Percentiles rank a stretch among this genome's conserved stretches.
These are phyloP conservation scores for Camptogramma bilineatum DNA, from an alignment of 2,888 invertebrate species.

Conservation along the genomic window DNA sequence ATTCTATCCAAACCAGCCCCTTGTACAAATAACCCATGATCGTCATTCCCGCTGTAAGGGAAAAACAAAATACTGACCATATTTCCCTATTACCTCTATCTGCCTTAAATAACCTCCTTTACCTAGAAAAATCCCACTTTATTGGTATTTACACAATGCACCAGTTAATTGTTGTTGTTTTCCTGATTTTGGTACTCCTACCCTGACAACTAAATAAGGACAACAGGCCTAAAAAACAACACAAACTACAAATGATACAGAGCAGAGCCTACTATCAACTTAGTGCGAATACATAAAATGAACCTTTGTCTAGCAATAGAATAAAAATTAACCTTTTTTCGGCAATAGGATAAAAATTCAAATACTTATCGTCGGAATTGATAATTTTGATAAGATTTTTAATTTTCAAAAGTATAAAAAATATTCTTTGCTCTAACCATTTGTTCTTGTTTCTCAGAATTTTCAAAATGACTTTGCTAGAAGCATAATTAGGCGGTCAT, in stretches of 20 bases:
- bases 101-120: no score
- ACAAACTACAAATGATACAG: background rate
- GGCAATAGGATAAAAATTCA: no score
- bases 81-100: no score
- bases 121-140: background rate
- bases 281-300: background rate
- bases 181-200: background rate
- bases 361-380: no score
- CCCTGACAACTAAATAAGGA: background rate
- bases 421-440: background rate
- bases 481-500: background rate
- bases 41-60: no score
- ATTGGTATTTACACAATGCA: background rate
- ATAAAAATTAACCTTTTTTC: background rate
- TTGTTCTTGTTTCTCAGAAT: constrained; percentile 4
- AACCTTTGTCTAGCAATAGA: background rate
- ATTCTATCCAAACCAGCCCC: no score
- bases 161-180: background rate
- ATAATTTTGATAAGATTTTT: no score
- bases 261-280: background rate
- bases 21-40: no score
- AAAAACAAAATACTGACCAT: no score
- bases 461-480: background rate
- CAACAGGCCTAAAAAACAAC: background rate
- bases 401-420: no score